Evolutionary conservation across 2,888 invertebrate species (phyloP), one percentile per base, ranked within the genome.

Genomic region (Anthrax anthrax): DNA sequence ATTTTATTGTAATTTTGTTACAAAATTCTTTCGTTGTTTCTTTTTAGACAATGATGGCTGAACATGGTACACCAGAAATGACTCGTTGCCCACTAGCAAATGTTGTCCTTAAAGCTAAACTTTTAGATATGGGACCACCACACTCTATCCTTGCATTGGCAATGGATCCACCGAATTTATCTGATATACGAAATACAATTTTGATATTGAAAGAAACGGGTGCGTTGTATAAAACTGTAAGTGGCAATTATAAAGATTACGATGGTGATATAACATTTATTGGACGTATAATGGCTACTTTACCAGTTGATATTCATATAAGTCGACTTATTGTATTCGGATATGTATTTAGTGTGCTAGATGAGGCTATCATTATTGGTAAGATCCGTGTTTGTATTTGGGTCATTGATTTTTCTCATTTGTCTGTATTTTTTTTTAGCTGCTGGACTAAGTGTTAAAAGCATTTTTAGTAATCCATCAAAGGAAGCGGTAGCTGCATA

Each of bases 261-360:
- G 92, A 96, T 64, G 96, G 95, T 0, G 85, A 91, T 52, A 59
- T 96, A 40, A 94, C 94, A 0, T 84, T 81, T 63, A 68, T 95
- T 54, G 96, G 96, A 0, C 72, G 74, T 10, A 73, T 95, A 0
- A 84, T 94, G 81, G 80, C 87, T 0, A 69, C 70, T 37, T 66
- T 96, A 38, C 96, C 96, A 0, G 60, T 96, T 1, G 86, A 92
- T 62, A 81, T 91, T 27, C 77, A 76, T 47, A 66, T 90, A 5
- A 76, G 86, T 12, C 91, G 92, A 58, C 70, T 96, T 13, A 84
- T 96, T 47, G 72, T 90, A 48, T 69, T 95, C 4, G 95, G 95
- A 0, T 80, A 90, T 59, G 77, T 87, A 43, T 94, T 84, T 59
- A 88, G 87, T 46, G 77, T 87, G 38, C 66, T 95, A 10, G 81